Evolutionary conservation across 2,888 invertebrate species (phyloP).

Genomic region (Campaea margaritaria): DNA sequence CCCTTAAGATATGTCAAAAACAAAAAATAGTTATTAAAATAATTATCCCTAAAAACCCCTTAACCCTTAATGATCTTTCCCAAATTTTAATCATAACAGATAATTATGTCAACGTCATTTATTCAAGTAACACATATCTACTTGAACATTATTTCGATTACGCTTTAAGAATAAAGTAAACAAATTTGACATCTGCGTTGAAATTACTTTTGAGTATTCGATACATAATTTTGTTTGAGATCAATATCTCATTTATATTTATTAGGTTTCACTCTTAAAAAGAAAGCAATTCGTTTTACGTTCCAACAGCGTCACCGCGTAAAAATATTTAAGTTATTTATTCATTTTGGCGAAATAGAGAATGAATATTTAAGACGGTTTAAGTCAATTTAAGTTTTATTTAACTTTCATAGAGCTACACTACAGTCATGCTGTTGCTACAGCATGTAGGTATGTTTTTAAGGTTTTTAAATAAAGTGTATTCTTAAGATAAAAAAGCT

Average conservation of each 20-base stretch:
- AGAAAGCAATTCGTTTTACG: slow-evolving; percentile 4
- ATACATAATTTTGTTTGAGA: background rate
- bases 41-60: no score
- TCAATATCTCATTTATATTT: slow-evolving; percentile 16
- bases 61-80: no score
- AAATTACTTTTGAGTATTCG: slow-evolving; percentile 5
- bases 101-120: no score
- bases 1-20: no score
- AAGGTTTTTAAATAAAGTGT: background rate
- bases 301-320: background rate
- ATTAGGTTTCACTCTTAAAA: slow-evolving; percentile 4
- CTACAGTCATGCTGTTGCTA: no score
- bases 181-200: slow-evolving; percentile 6
- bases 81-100: no score
- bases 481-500: no score
- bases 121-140: no score
- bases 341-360: slow-evolving; percentile 1
- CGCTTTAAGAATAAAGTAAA: background rate
- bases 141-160: no score
- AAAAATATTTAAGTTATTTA: slow-evolving; percentile 8
- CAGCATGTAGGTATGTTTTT: background rate
- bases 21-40: no score
- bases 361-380: slow-evolving; percentile 4
- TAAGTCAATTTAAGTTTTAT: background rate
- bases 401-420: no score